A percentile compares a stretch with the other conserved stretches of the same genome.
Evolutionary conservation across 2,113 vertebrate genomes (phyloP).

Genomic region (Ptychochromis oligacanthus): DNA sequence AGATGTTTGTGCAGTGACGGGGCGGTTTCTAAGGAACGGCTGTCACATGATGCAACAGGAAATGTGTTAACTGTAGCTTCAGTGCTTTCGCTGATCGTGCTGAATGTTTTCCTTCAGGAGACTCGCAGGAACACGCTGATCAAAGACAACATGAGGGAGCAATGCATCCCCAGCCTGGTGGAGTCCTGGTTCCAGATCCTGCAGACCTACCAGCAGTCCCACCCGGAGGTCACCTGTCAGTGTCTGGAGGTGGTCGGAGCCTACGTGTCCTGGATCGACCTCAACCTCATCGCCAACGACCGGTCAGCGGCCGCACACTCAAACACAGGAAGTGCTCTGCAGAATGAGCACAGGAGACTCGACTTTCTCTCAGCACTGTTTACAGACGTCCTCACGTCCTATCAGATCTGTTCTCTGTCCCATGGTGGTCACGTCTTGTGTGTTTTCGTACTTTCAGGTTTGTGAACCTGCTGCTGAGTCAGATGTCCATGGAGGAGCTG

Average conservation of each 20-base stretch:
- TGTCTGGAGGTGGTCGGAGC: slow-evolving; percentile 99
- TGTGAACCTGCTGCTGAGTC: slow-evolving; percentile 95
- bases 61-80: neutral
- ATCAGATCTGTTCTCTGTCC: neutral
- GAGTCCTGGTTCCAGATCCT: slow-evolving; percentile 99
- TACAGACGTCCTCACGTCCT: neutral
- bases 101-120: slow-evolving; percentile 80
- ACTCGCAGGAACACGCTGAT: slow-evolving; percentile 93
- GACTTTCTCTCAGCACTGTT: no score
- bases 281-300: slow-evolving; percentile 98
- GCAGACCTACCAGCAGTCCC: slow-evolving; percentile 91
- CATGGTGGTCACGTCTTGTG: neutral
- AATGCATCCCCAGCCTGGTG: slow-evolving; percentile 94
- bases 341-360: neutral
- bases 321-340: neutral
- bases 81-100: neutral
- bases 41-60: neutral
- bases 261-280: slow-evolving; percentile 98
- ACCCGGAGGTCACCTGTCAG: slow-evolving; percentile 97
- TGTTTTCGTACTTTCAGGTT: slow-evolving; percentile 81
- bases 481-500: slow-evolving; percentile 97
- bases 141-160: slow-evolving; percentile 96
- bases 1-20: neutral
- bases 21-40: neutral
- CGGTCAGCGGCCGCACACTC: slow-evolving; percentile 75